These are phyloP conservation scores for Diglossa cyanea DNA, from an alignment of 2,797 vertebrate genomes.

Conservation along the genomic window DNA sequence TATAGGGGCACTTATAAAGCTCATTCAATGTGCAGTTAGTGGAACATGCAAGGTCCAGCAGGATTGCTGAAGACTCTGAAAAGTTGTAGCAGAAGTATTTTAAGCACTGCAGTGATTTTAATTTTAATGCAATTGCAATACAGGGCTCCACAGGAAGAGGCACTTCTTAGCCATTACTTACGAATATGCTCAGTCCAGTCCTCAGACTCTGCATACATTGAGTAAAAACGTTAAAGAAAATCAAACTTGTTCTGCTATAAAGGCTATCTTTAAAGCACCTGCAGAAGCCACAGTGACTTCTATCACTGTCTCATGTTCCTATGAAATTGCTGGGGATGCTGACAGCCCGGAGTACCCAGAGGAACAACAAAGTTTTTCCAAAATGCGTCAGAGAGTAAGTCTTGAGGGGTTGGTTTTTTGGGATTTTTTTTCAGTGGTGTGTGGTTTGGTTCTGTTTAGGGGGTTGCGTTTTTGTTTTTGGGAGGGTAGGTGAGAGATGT, in stretches of 20 bases:
- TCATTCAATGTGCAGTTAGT: not conserved
- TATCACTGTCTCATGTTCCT: fast-evolving
- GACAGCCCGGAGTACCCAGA: fast-evolving
- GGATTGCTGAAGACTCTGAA: not conserved
- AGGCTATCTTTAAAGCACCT: not conserved
- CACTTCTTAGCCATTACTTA: slow-evolving; percentile 74
- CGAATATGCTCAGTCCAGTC: slow-evolving; percentile 84
- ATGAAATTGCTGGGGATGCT: fast-evolving
- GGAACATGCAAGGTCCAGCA: not conserved
- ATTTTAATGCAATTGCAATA: not conserved
- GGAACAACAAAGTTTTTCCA: fast-evolving
- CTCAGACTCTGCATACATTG: slow-evolving; percentile 80
- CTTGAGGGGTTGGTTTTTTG: fast-evolving
- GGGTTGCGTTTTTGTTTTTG: not conserved
- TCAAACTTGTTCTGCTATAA: not conserved
- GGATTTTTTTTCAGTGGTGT: too few species aligned
- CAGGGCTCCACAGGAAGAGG: not conserved
- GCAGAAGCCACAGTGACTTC: not conserved
- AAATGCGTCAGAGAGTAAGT: fast-evolving
- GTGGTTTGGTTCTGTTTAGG: not conserved
- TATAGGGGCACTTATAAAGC: not conserved
- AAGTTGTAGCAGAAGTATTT: not conserved
- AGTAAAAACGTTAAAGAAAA: slow-evolving; percentile 83
- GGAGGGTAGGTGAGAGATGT: fast-evolving
- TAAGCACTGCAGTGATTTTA: not conserved